phyloP scores from a whole-genome alignment of 2,888 invertebrate species.

The Onchidella celtica region DNA sequence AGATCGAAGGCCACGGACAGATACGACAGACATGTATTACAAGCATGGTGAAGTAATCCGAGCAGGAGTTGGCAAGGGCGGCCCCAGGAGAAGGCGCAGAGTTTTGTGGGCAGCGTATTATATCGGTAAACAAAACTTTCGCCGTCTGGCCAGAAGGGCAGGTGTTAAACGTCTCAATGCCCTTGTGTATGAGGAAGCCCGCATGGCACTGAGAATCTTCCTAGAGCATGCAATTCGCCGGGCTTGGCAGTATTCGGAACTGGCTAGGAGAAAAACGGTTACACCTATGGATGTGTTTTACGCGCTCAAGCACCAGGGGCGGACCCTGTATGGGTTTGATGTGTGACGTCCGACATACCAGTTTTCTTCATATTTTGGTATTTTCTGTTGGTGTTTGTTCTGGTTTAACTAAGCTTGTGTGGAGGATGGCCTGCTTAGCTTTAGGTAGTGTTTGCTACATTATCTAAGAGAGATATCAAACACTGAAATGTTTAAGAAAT shows the following conservation, averaged over 20 bases:
- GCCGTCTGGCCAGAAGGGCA: constrained; percentile 88
- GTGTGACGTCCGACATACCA: too few relatives aligned
- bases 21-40: too few relatives aligned
- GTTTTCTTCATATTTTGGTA: too few relatives aligned
- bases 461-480: too few relatives aligned
- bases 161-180: constrained; percentile 86
- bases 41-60: background rate
- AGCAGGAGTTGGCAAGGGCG: too few relatives aligned
- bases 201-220: constrained; percentile 90
- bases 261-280: constrained; percentile 93
- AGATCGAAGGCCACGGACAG: too few relatives aligned
- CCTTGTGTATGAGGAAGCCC: constrained; percentile 90
- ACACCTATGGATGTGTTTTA: constrained; percentile 94
- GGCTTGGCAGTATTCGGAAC: constrained; percentile 92
- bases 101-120: constrained; percentile 86
- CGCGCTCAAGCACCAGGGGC: constrained; percentile 53
- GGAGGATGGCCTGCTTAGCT: too few relatives aligned
- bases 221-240: constrained; percentile 88
- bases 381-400: too few relatives aligned
- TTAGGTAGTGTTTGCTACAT: too few relatives aligned
- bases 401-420: too few relatives aligned
- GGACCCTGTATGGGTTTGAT: constrained; percentile 52
- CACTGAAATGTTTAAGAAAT: too few relatives aligned
- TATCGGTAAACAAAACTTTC: too few relatives aligned
- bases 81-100: background rate